phyloP scores from a whole-genome alignment of 2,888 invertebrate genomes.

The Leucophora obtusa region DNA sequence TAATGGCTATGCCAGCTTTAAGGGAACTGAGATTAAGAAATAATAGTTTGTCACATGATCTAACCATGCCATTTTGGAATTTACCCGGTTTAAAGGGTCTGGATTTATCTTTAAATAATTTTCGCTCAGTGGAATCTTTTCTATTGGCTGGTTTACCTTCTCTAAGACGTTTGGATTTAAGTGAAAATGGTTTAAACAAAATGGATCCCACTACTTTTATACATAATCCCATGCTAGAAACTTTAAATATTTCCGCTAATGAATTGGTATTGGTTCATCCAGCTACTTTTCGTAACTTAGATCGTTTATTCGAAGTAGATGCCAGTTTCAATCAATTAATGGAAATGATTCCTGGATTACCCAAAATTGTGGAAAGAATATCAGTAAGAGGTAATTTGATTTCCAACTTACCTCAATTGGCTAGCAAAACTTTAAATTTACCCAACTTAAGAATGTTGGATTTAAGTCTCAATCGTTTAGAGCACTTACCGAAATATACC shows the following conservation, averaged over 20 bases:
- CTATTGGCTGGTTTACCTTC: constrained; percentile 87
- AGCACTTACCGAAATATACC: constrained; percentile 83
- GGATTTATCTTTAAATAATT: constrained; percentile 88
- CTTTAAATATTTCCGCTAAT: constrained; percentile 89
- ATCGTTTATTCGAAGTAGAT: constrained; percentile 88
- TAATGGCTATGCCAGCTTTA: constrained; percentile 90
- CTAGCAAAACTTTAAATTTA: constrained; percentile 85
- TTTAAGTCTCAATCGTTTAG: constrained; percentile 86
- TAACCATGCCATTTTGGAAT: constrained; percentile 90
- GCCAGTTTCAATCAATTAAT: constrained; percentile 85
- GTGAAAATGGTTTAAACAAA: constrained; percentile 84
- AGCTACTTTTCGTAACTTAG: constrained; percentile 86
- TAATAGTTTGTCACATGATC: constrained; percentile 87
- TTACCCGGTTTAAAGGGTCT: constrained; percentile 90
- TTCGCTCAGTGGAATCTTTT: constrained; percentile 85
- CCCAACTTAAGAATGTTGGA: constrained; percentile 87
- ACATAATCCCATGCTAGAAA: constrained; percentile 86
- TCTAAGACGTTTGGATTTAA: constrained; percentile 86
- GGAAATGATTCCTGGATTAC: constrained; percentile 88
- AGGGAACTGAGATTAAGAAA: constrained; percentile 89
- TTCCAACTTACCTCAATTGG: constrained; percentile 81
- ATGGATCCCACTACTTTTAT: constrained; percentile 87
- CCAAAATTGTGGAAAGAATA: constrained; percentile 87
- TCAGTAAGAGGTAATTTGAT: constrained; percentile 86
- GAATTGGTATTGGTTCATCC: constrained; percentile 85